Conservation (phyloP, 2,888 invertebrate species). For the Machimus rusticus region DNA sequence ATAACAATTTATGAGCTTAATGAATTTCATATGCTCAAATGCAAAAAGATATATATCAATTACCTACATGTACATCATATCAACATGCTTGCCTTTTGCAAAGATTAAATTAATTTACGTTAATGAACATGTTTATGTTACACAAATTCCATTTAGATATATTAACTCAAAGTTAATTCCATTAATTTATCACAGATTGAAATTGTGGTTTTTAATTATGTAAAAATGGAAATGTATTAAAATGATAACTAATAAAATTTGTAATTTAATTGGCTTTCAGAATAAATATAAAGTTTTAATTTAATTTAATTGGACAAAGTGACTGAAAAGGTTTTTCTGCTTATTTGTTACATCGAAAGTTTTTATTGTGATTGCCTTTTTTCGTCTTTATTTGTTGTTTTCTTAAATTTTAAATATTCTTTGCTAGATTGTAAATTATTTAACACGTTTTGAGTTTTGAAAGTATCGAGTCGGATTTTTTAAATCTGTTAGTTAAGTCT, state of each 20-base stretch:
- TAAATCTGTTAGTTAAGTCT: no score
- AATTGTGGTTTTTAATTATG: not conserved
- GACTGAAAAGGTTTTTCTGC: no score
- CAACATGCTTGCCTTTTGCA: not conserved
- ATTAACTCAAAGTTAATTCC: not conserved
- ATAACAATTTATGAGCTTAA: not conserved
- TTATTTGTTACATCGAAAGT: no score
- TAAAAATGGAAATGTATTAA: not conserved
- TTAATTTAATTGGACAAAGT: no score
- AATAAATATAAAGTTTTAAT: no score
- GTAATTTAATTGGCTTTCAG: not conserved
- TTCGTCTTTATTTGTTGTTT: no score
- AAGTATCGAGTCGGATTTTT: no score
- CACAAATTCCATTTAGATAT: not conserved
- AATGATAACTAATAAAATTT: not conserved
- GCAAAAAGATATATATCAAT: not conserved
- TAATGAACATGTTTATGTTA: not conserved
- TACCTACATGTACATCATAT: no score
- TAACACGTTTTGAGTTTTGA: no score
- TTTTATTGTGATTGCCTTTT: no score
- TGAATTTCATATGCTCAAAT: not conserved
- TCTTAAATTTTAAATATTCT: no score
- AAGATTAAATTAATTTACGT: not conserved
- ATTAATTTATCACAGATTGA: not conserved
- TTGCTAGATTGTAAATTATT: no score